Conservation (phyloP, 2,113 vertebrate genomes). For the Ramphastos sulfuratus region DNA sequence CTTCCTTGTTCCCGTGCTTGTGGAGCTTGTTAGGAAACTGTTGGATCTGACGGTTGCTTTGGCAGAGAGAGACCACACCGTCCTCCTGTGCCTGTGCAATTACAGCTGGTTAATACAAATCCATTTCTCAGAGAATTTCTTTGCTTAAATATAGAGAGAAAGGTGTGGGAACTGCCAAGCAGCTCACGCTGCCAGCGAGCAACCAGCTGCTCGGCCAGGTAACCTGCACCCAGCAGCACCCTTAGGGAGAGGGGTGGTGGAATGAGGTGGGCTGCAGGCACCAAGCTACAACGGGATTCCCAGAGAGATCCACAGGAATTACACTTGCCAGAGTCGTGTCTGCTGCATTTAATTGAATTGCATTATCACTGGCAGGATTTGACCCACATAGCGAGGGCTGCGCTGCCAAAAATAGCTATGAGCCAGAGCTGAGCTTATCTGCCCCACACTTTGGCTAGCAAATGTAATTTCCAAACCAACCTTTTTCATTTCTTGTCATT, state of each 20-base stretch:
- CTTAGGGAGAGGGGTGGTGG: neutral
- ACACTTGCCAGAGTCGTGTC: neutral
- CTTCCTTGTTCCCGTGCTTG: neutral
- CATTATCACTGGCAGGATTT: neutral
- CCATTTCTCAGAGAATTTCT: neutral
- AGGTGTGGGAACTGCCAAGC: rapidly evolving
- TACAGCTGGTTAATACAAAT: neutral
- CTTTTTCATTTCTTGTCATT: neutral
- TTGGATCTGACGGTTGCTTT: neutral
- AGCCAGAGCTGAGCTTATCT: neutral
- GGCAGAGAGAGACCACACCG: neutral
- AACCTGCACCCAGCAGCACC: neutral
- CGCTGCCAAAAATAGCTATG: neutral
- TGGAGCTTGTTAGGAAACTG: neutral
- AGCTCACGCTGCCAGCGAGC: rapidly evolving
- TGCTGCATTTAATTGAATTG: neutral
- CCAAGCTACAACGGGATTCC: neutral
- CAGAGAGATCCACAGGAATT: neutral
- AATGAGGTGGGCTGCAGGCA: neutral
- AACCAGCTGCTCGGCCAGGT: rapidly evolving
- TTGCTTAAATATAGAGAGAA: neutral
- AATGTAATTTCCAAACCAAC: neutral
- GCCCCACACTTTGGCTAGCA: neutral
- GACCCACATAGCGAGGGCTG: neutral
- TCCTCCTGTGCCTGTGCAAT: neutral